Conservation (phyloP, 2,797 vertebrate species). For the Myotis vivesi region DNA sequence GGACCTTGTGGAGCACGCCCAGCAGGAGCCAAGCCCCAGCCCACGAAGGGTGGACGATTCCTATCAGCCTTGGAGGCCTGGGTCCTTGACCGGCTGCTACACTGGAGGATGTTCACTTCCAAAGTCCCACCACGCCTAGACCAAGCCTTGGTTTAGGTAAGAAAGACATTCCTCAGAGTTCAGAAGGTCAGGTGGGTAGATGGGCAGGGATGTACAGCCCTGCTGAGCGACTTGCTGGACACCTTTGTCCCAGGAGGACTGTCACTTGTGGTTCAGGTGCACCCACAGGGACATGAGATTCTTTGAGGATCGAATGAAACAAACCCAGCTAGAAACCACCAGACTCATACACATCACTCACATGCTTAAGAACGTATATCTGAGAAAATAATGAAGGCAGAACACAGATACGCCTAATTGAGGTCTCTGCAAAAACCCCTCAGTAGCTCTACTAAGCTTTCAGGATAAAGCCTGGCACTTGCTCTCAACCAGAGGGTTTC, state of each 20-base stretch:
- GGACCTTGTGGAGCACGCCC: background rate
- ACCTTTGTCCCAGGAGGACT: background rate
- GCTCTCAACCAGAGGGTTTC: background rate
- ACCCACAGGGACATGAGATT: background rate
- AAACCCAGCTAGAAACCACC: background rate
- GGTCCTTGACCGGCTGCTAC: background rate
- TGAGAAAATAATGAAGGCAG: background rate
- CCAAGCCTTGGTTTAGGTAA: background rate
- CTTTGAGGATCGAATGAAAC: background rate
- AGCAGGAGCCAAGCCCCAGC: background rate
- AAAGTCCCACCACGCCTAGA: background rate
- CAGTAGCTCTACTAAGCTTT: background rate
- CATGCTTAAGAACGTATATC: accelerated
- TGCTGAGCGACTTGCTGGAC: background rate
- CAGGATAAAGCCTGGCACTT: background rate
- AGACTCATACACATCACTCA: background rate
- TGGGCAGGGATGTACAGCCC: background rate
- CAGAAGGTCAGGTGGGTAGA: background rate
- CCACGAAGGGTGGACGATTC: too few relatives aligned
- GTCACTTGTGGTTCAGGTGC: background rate
- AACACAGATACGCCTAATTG: background rate
- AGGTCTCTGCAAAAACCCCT: background rate
- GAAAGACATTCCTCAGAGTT: background rate
- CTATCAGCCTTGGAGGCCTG: background rate
- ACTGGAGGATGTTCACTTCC: background rate